Evolutionary conservation across 2,113 vertebrate genomes (phyloP).

Genomic region (Passer montanus): DNA sequence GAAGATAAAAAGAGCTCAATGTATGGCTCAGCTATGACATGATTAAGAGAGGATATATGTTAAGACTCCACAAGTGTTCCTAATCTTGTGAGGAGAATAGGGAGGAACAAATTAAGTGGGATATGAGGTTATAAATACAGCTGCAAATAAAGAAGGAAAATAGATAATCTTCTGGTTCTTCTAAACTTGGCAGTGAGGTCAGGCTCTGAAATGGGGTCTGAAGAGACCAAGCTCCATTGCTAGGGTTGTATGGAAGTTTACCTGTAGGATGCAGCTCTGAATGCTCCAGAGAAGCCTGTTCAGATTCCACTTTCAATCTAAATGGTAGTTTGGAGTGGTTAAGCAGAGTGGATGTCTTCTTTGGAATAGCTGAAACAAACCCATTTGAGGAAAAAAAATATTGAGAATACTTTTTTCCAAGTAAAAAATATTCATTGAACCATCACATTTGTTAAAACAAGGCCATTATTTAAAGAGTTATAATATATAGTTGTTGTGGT

Average conservation of each 20-base stretch:
- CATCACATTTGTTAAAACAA: background rate
- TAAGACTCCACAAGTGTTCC: slow-evolving; percentile 22
- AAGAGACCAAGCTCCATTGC: background rate
- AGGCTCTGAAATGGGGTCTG: background rate
- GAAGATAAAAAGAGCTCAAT: slow-evolving; percentile 36
- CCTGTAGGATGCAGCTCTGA: background rate
- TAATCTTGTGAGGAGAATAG: slow-evolving; percentile 4
- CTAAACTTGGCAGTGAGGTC: background rate
- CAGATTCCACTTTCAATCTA: background rate
- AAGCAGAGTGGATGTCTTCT: background rate
- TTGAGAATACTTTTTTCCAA: background rate
- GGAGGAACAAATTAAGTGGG: slow-evolving; percentile 24
- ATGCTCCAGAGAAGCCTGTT: background rate
- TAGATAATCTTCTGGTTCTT: background rate
- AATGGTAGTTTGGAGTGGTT: background rate
- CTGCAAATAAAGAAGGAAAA: background rate
- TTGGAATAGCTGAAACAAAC: background rate
- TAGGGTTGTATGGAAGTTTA: background rate
- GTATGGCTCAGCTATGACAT: background rate
- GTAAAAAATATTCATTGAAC: background rate
- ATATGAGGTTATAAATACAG: background rate
- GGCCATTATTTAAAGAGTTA: background rate
- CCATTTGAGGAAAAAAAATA: background rate
- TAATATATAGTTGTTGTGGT: background rate
- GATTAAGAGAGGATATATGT: slow-evolving; percentile 26